Evolutionary conservation across 2,888 invertebrate species (phyloP).

Genomic region (Teleogryllus oceanicus): DNA sequence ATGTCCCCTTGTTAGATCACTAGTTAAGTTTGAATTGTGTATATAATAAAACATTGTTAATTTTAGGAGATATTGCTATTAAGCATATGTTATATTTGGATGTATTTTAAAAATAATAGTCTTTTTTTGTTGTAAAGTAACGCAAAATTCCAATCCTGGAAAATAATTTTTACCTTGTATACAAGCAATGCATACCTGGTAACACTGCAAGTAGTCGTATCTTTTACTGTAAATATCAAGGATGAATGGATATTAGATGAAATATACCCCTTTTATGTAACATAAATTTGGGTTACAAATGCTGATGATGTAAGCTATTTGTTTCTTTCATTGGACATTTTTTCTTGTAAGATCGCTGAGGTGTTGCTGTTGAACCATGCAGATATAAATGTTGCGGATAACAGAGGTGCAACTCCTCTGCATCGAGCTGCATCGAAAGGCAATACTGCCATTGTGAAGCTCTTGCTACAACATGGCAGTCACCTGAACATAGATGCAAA

Average conservation of each 20-base stretch:
- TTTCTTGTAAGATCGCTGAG: constrained; percentile 58
- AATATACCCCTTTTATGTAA: neutral
- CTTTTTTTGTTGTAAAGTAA: too few relatives aligned
- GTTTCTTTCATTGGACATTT: constrained; percentile 37
- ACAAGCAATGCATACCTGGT: neutral
- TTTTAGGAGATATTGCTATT: too few relatives aligned
- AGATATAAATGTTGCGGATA: constrained; percentile 65
- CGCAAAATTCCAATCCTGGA: too few relatives aligned
- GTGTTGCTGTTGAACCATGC: constrained; percentile 64
- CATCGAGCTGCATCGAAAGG: constrained; percentile 80
- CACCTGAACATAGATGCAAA: constrained; percentile 50
- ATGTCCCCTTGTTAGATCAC: too few relatives aligned
- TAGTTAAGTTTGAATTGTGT: neutral
- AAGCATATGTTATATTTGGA: neutral
- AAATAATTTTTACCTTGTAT: neutral
- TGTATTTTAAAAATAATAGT: neutral
- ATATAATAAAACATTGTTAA: too few relatives aligned
- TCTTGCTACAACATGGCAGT: constrained; percentile 57
- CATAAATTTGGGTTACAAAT: neutral
- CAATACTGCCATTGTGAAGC: constrained; percentile 61
- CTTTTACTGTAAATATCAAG: neutral
- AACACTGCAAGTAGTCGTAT: neutral
- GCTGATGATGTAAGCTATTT: neutral
- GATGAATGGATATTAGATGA: too few relatives aligned
- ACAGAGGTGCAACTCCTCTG: constrained; percentile 67